These are phyloP conservation scores for Neodiprion lecontei DNA, from an alignment of 1,140 invertebrate species.

Conservation along the genomic window DNA sequence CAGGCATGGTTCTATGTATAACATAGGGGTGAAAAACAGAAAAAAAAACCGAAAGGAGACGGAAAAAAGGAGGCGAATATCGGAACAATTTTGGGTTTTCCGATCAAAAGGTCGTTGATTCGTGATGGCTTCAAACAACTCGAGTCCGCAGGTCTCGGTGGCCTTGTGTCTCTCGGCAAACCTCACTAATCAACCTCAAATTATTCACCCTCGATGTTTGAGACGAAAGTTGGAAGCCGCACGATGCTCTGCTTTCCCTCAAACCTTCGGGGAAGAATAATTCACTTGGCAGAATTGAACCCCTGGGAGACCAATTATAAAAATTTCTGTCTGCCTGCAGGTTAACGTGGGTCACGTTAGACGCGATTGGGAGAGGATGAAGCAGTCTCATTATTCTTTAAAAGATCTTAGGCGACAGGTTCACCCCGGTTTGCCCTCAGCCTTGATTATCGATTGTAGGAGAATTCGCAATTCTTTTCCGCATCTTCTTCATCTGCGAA, in stretches of 20 bases:
- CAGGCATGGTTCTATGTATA: no score
- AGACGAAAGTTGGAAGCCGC: slow-evolving; percentile 3
- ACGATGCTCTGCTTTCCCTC: neutral
- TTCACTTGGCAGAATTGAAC: slow-evolving; percentile 7
- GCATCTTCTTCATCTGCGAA: no score
- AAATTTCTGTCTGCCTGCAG: neutral
- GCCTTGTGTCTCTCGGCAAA: neutral
- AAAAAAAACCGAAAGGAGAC: no score
- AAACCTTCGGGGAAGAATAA: neutral
- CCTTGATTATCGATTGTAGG: no score
- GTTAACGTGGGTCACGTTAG: neutral
- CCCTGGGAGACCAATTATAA: neutral
- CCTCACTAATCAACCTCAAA: neutral
- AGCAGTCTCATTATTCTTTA: no score
- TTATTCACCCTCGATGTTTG: slow-evolving; percentile 2
- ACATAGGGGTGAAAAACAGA: no score
- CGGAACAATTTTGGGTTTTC: no score
- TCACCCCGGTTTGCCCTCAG: no score
- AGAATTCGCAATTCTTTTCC: no score
- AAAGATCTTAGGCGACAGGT: no score
- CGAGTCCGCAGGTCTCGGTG: neutral
- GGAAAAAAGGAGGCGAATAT: no score
- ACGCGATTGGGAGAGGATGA: no score
- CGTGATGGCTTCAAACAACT: neutral
- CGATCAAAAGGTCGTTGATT: slow-evolving; percentile 1